phyloP scores from a whole-genome alignment of 2,113 vertebrate species.

The Oophaga pumilio region DNA sequence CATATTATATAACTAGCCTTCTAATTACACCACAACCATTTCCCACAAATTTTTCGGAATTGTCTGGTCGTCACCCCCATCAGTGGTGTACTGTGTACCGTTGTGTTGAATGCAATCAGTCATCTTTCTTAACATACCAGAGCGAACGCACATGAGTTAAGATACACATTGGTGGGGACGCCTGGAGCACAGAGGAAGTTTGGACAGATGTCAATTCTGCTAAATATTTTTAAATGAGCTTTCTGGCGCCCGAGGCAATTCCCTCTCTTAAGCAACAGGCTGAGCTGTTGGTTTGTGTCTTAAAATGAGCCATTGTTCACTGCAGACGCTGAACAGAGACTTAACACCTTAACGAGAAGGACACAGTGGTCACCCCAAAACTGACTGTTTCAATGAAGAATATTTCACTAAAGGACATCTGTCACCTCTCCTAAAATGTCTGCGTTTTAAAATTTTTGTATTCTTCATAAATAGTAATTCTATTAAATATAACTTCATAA shows the following conservation, averaged over 20 bases:
- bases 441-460: no score
- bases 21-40: neutral
- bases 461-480: no score
- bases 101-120: neutral
- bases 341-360: neutral
- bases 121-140: slow-evolving; percentile 1
- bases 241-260: slow-evolving; percentile 33
- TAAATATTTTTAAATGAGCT: slow-evolving; percentile 46
- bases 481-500: no score
- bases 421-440: no score
- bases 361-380: neutral
- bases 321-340: neutral
- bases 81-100: neutral
- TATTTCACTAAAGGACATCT: no score
- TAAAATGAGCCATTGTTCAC: slow-evolving; percentile 37
- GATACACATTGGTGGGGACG: slow-evolving; percentile 13
- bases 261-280: slow-evolving; percentile 36
- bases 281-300: neutral
- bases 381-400: neutral
- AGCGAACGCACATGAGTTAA: neutral
- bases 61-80: neutral
- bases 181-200: slow-evolving; percentile 47
- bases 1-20: neutral
- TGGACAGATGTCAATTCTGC: slow-evolving; percentile 46
- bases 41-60: neutral